A percentile compares a stretch with the other conserved stretches of the same genome.
These are phyloP conservation scores for Antennarius maculatus DNA, from an alignment of 2,797 vertebrate species.

Conservation along the genomic window DNA sequence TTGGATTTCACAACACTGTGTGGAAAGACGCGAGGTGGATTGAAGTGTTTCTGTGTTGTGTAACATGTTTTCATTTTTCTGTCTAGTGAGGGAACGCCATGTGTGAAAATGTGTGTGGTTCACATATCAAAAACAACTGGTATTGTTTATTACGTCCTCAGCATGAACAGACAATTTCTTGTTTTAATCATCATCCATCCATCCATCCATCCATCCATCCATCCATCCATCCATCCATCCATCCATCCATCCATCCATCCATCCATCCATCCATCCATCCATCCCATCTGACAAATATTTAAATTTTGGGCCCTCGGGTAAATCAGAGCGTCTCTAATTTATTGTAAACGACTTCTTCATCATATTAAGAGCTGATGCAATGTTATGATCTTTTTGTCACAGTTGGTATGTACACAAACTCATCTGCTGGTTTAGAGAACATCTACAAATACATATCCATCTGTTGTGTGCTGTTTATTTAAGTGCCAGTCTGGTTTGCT, in stretches of 20 bases:
- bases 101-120: not conserved
- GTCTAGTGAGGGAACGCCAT: not conserved
- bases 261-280: too few species aligned
- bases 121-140: not conserved
- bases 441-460: not conserved
- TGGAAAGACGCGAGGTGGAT: slow-evolving; percentile 2
- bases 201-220: too few species aligned
- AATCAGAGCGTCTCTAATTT: too few species aligned
- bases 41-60: slow-evolving; percentile 1
- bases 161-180: not conserved
- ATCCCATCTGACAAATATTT: too few species aligned
- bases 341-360: slow-evolving; percentile 12
- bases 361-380: slow-evolving; percentile 15
- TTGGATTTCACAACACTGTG: not conserved
- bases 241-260: not conserved
- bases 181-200: not conserved
- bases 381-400: slow-evolving; percentile 22
- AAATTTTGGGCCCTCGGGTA: too few species aligned
- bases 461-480: slow-evolving; percentile 48
- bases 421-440: slow-evolving; percentile 6
- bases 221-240: not conserved
- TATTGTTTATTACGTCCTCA: not conserved
- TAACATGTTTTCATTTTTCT: slow-evolving; percentile 2
- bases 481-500: slow-evolving; percentile 49
- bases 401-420: slow-evolving; percentile 37